These are phyloP conservation scores for Adineta ricciae DNA, from an alignment of 2,888 invertebrate genomes.

Conservation along the genomic window DNA sequence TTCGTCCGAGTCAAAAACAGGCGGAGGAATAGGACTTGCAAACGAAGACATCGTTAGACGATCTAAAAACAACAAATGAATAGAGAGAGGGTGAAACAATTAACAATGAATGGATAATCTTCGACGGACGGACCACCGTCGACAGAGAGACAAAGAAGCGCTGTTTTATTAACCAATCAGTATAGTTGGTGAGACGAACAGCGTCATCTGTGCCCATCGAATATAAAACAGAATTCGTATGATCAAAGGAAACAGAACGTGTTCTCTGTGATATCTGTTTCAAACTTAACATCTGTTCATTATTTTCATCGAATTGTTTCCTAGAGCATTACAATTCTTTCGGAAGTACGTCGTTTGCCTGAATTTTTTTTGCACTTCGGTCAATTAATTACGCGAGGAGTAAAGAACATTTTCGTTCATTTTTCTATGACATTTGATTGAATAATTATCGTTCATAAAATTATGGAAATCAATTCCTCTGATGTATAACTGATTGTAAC, in stretches of 20 bases:
- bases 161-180: neutral
- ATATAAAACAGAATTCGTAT: neutral
- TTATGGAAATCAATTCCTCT: no score
- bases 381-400: no score
- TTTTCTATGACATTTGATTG: no score
- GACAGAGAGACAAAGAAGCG: neutral
- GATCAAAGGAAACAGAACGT: neutral
- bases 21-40: neutral
- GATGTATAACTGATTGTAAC: no score
- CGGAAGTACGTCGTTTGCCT: no score
- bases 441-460: no score
- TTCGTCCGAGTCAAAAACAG: slow-evolving; percentile 13
- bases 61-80: neutral
- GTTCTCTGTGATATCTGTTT: no score
- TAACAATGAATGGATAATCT: neutral
- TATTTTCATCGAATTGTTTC: no score
- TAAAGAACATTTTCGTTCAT: no score
- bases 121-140: neutral
- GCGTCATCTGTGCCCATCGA: neutral
- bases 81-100: neutral
- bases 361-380: no score
- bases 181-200: no score
- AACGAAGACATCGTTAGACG: neutral
- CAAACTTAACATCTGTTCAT: neutral
- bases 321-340: no score